These are phyloP conservation scores for Syndactyla subalaris DNA, from an alignment of 2,797 vertebrate genomes.

Conservation along the genomic window DNA sequence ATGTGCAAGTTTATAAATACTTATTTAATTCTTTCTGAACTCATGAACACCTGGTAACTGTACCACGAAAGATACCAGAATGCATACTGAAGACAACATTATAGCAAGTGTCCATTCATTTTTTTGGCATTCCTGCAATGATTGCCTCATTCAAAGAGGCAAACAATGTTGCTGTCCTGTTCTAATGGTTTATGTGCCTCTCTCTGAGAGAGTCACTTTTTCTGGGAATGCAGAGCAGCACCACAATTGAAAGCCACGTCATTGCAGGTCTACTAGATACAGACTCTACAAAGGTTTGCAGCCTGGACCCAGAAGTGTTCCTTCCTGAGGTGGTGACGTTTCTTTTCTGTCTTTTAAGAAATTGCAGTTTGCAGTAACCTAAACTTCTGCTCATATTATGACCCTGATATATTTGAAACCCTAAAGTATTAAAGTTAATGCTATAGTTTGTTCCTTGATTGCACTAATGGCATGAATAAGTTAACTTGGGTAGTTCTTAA, in stretches of 20 bases:
- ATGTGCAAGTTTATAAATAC: neutral
- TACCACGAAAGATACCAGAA: neutral
- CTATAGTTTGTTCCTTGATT: neutral
- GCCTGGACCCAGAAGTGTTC: neutral
- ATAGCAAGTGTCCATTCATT: neutral
- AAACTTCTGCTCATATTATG: neutral
- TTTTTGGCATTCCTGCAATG: neutral
- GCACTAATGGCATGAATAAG: neutral
- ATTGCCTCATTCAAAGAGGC: neutral
- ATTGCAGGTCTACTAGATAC: neutral
- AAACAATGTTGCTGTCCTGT: neutral
- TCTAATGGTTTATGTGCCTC: neutral
- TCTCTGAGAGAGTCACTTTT: neutral
- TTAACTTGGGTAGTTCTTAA: neutral
- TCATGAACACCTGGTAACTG: neutral
- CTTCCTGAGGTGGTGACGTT: neutral
- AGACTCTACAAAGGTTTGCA: neutral
- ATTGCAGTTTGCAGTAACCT: neutral
- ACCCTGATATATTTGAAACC: neutral
- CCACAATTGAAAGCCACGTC: rapidly evolving
- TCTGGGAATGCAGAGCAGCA: neutral
- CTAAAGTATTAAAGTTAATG: neutral
- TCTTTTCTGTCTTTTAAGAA: neutral
- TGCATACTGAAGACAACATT: neutral
- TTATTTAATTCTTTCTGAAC: neutral